A percentile compares a stretch with the other conserved stretches of the same genome.
phyloP scores from a whole-genome alignment of 2,888 invertebrate species.

The Hecatera dysodea region DNA sequence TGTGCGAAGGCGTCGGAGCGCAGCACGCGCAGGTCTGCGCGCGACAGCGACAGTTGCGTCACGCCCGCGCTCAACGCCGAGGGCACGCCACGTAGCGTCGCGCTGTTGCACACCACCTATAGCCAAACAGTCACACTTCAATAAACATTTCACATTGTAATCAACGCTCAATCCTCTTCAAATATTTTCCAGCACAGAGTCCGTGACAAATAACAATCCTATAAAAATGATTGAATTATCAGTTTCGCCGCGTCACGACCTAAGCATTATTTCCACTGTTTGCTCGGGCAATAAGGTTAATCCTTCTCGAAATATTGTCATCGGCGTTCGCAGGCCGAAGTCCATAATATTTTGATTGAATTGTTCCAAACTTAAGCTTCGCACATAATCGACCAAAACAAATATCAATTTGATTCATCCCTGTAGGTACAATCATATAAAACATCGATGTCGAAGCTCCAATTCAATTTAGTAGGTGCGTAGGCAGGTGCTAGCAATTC shows the following conservation, averaged over 20 bases:
- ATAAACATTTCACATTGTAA: constrained; percentile 54
- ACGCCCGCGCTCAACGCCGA: constrained; percentile 94
- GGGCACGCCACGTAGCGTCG: constrained; percentile 95
- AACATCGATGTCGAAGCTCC: constrained; percentile 61
- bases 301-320: constrained; percentile 81
- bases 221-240: constrained; percentile 70
- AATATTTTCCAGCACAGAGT: constrained; percentile 57
- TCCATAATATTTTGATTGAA: constrained; percentile 86
- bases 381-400: constrained; percentile 82
- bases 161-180: constrained; percentile 63
- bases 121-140: constrained; percentile 70
- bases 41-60: constrained; percentile 96
- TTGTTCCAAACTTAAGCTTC: constrained; percentile 85
- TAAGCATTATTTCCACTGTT: constrained; percentile 78
- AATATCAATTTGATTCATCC: constrained; percentile 82
- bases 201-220: constrained; percentile 62
- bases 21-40: constrained; percentile 95
- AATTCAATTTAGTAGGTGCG: constrained; percentile 68
- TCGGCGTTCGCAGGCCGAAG: constrained; percentile 74
- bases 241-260: constrained; percentile 75
- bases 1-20: constrained; percentile 96
- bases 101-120: constrained; percentile 97
- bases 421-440: constrained; percentile 65
- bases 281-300: constrained; percentile 85
- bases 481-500: too few relatives aligned